Evolutionary conservation across 1,140 invertebrate genomes (phyloP), one percentile per base, ranked within the genome.

Genomic region (Drosophila kohkoa): DNA sequence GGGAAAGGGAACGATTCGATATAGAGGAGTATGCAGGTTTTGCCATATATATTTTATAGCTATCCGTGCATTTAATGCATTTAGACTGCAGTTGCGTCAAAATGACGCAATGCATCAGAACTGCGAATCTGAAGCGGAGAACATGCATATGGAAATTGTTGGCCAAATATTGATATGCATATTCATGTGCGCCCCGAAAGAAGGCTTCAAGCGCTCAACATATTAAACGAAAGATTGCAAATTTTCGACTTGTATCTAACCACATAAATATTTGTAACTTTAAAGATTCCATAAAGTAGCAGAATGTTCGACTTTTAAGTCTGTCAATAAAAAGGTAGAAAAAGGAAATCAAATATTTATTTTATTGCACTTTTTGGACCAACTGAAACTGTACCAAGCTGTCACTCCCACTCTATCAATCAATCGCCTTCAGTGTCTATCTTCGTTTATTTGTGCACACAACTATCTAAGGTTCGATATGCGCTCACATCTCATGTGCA

Each of bases 311-410:
- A 25, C 20, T 25, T 25, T 25, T 25, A 25, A 25, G 30, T 32
- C 30, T 32, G 7, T 1, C 43, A 45, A 13, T 3, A 45, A 45
- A 13, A 5, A 45, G 2, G 11, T 38, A 5, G 10, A 51, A 59
- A 63, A 81, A 77, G 45, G 68, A 51, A 77, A 81, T 59, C 64
- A 87, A 88, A 86, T 88, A 82, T 88, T 86, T 88, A 64, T 63
- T 88, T 76, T 70, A 69, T 77, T 87, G 68, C 75, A 74, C 69
- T 74, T 28, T 58, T 52, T 51, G 1, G 16, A 35, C 74, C 25
- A 63, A 15, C n/a, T 49, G 38, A 48, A 43, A 49, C 41, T 11
- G 58, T 55, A 10, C 60, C 45, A 10, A 58, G 30, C 5, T 13
- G 41, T 13, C 10, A 7, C 0, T 32, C n/a, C 5, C 51, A 13